Percentiles rank a stretch among this genome's conserved stretches.
Evolutionary conservation across 1,140 invertebrate species (phyloP).

Genomic region (Plectrocnemia conspersa): DNA sequence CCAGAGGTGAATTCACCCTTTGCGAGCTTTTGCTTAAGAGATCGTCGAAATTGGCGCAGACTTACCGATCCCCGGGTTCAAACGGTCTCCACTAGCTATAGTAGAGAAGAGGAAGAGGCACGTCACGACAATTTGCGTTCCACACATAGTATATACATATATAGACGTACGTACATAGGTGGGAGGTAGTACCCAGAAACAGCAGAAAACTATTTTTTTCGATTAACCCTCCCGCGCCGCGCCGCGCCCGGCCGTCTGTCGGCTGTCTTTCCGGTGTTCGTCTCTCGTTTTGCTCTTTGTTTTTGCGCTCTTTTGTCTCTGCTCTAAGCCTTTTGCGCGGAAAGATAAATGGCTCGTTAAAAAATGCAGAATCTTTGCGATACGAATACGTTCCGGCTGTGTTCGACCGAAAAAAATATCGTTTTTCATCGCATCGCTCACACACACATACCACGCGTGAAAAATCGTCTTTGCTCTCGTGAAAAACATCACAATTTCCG

Average conservation of each 20-base stretch:
- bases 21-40: conserved; percentile 15
- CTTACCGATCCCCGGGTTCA: conserved; percentile 4
- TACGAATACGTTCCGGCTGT: not conserved
- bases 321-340: conserved; percentile 30
- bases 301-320: conserved; percentile 33
- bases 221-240: not conserved
- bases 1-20: conserved; percentile 25
- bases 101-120: conserved; percentile 5
- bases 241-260: conserved; percentile 25
- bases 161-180: not conserved
- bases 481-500: conserved; percentile 7
- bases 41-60: conserved; percentile 17
- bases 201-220: conserved; percentile 8
- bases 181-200: too few relatives aligned
- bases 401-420: not conserved
- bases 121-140: conserved; percentile 17
- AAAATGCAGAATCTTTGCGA: conserved; percentile 31
- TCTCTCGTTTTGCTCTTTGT: conserved; percentile 24
- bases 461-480: conserved; percentile 3
- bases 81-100: not conserved
- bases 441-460: not conserved
- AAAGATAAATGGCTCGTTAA: conserved; percentile 36
- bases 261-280: conserved; percentile 30
- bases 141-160: not conserved
- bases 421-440: not conserved